Evolutionary conservation across 2,888 invertebrate species (phyloP), one percentile per base, ranked within the genome.

Genomic region (Pammene fasciana): DNA sequence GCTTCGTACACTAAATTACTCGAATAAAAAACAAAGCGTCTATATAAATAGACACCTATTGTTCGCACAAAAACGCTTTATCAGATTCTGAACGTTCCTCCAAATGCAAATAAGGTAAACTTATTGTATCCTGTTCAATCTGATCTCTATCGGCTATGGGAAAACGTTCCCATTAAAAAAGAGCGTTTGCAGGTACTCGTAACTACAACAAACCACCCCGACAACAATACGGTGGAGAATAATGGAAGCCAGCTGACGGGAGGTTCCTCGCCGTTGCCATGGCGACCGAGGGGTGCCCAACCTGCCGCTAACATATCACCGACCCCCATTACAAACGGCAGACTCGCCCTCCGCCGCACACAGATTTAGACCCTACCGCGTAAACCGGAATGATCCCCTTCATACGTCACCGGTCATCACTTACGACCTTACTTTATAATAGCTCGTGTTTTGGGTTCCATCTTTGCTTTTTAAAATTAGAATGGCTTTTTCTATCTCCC

Each of bases 401-500:
- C 78, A 83, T 81, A 82, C 80, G 73, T 77, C 82, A 83, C 79
- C 79, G 77, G 77, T 77, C 76, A 79, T 76, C 81, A 78, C 83
- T 89, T 89, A 87, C 80, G 82, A 85, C 84, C 80, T 86, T 78
- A 77, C 72, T 71, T 72, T 70, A 72, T 73, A 65, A 75, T 72
- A 67, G 14, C 59, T 65, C 54, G 48, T 90, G 85, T 88, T 91
- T 92, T 83, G 89, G 92, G 89, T 88, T 90, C 92, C 92, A 92
- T 92, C 92, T 92, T 92, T 92, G 86, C 89, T 91, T 92, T 92
- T 92, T 92, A 88, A 90, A 91, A 87, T 90, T 90, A 90, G 90
- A 90, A 87, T 86, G 77, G 80, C 74, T 84, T 77, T 82, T 72
- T 76, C 82, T 80, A 72, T 91, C 90, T 86, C 88, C 71, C 79